Conservation (phyloP, 2,888 invertebrate species). For the Tryphoninae sp. region DNA sequence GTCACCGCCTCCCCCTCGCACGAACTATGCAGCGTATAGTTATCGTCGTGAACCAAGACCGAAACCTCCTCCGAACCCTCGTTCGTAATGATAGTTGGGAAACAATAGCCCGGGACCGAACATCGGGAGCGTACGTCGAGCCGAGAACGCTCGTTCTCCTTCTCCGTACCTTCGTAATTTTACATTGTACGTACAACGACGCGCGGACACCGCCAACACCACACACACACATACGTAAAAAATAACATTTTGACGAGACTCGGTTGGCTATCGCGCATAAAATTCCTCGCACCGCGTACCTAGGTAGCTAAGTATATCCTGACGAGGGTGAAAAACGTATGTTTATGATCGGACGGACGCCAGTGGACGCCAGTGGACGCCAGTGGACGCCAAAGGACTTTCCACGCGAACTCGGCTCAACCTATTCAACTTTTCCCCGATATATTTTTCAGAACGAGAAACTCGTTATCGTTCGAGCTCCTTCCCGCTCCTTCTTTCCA, state of each 20-base stretch:
- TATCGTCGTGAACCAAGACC: conserved; percentile 18
- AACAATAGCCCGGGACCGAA: conserved; percentile 33
- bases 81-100: conserved; percentile 55
- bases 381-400: neutral
- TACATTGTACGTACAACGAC: neutral
- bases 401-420: neutral
- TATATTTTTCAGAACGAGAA: conserved; percentile 36
- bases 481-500: neutral
- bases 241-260: conserved; percentile 7
- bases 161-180: neutral
- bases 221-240: neutral
- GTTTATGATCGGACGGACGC: neutral
- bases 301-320: neutral
- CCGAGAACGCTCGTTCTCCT: neutral
- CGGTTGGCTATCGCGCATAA: neutral
- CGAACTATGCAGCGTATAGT: conserved; percentile 32
- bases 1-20: conserved; percentile 54
- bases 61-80: conserved; percentile 23
- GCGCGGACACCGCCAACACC: neutral
- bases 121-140: neutral
- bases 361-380: neutral
- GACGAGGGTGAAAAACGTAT: neutral
- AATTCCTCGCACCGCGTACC: neutral
- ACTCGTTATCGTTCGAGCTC: conserved; percentile 35
- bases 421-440: conserved; percentile 1